Evolutionary conservation across 2,113 vertebrate genomes (phyloP).

Genomic region (Clarias macrocephalus): DNA sequence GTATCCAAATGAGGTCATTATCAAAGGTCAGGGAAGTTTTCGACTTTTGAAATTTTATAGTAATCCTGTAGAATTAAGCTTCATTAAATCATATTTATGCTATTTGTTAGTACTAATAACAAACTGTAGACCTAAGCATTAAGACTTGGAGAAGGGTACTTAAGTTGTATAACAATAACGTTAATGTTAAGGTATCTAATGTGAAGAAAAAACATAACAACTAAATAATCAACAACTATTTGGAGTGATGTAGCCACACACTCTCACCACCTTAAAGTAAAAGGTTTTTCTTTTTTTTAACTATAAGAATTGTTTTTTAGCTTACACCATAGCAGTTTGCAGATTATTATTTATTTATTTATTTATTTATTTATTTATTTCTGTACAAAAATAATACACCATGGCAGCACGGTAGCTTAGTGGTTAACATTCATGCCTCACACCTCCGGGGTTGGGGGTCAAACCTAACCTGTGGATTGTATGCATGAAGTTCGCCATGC

Average conservation of each 20-base stretch:
- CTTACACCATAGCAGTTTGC: background rate
- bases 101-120: background rate
- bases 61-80: background rate
- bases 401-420: too few relatives aligned
- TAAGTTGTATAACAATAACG: background rate
- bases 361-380: too few relatives aligned
- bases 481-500: too few relatives aligned
- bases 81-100: background rate
- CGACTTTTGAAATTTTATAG: background rate
- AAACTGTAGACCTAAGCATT: background rate
- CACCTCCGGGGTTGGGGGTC: too few relatives aligned
- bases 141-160: background rate
- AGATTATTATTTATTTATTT: too few relatives aligned
- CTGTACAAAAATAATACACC: too few relatives aligned
- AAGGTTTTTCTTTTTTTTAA: background rate
- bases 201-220: background rate
- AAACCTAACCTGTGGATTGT: too few relatives aligned
- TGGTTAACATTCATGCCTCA: too few relatives aligned
- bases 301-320: too few relatives aligned
- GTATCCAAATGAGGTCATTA: constrained; percentile 29
- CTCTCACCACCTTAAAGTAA: background rate
- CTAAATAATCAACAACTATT: background rate
- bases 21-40: constrained; percentile 11
- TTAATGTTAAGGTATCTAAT: background rate
- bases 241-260: too few relatives aligned